Conservation (phyloP, 2,888 invertebrate species). For the Andrena bicolor region DNA sequence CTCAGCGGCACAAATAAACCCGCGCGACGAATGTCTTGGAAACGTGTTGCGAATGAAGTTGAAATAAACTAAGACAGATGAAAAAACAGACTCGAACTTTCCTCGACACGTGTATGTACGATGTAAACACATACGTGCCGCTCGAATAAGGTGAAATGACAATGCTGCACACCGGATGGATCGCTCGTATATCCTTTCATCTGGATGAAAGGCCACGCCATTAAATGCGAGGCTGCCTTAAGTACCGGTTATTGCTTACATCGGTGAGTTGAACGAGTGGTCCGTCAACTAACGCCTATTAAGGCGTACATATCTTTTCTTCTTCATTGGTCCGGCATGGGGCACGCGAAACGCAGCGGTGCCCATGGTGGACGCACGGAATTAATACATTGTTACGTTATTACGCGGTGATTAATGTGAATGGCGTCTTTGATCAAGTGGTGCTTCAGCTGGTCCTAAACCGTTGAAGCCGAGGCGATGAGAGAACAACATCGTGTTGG, state of each 20-base stretch:
- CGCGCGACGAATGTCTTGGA: not conserved
- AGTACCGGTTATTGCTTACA: slow-evolving; percentile 66
- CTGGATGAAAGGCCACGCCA: slow-evolving; percentile 56
- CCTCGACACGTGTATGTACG: not conserved
- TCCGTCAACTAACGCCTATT: slow-evolving; percentile 51
- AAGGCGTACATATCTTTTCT: slow-evolving; percentile 35
- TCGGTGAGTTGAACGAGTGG: slow-evolving; percentile 42
- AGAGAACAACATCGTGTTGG: not conserved
- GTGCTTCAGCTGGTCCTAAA: slow-evolving; percentile 26
- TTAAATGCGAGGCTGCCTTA: slow-evolving; percentile 56
- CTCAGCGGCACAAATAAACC: not conserved
- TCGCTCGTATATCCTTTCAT: slow-evolving; percentile 59
- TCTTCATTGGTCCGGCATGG: not conserved
- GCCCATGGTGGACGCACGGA: not conserved
- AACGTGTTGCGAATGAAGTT: not conserved
- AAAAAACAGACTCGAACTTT: slow-evolving; percentile 16
- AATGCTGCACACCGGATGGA: slow-evolving; percentile 43
- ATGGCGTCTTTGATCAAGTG: slow-evolving; percentile 19
- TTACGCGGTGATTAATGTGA: slow-evolving; percentile 26
- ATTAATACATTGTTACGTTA: slow-evolving; percentile 17
- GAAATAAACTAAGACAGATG: slow-evolving; percentile 12
- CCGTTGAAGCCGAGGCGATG: not conserved
- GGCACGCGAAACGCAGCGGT: not conserved
- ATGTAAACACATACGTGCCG: not conserved
- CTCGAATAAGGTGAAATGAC: slow-evolving; percentile 38